phyloP scores from a whole-genome alignment of 2,797 vertebrate species.

The Microcaecilia unicolor region DNA sequence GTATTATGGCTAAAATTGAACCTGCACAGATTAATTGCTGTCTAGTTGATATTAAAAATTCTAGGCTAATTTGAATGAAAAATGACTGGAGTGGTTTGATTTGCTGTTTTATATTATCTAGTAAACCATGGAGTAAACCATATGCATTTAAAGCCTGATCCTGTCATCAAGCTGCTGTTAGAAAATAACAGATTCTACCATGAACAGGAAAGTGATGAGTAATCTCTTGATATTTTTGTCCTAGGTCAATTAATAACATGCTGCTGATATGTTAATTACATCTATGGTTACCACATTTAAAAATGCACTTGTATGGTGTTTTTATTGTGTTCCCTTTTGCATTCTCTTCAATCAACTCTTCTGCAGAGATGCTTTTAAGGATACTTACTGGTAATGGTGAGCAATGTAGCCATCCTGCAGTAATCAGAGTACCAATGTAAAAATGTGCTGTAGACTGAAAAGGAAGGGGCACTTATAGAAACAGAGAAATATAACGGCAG shows the following conservation, averaged over 20 bases:
- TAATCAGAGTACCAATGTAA: constrained; percentile 9
- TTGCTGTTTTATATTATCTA: neutral
- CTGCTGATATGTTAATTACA: constrained; percentile 14
- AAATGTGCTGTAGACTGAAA: neutral
- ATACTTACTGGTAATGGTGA: constrained; percentile 8
- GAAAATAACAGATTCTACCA: constrained; percentile 1
- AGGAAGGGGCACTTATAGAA: too few species aligned
- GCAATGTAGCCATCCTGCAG: constrained; percentile 1
- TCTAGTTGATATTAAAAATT: too few species aligned
- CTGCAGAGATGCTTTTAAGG: constrained; percentile 1
- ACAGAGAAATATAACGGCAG: too few species aligned
- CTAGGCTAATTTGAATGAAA: neutral
- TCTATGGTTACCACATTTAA: constrained; percentile 8
- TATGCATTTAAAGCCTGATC: neutral
- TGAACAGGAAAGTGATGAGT: constrained; percentile 3
- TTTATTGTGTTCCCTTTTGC: neutral
- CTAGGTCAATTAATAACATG: constrained; percentile 7
- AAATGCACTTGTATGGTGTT: constrained; percentile 9
- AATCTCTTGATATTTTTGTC: constrained; percentile 6
- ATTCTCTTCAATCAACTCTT: constrained; percentile 3
- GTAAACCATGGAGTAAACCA: neutral
- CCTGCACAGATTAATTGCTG: too few species aligned
- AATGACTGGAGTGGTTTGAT: neutral
- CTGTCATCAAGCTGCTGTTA: constrained; percentile 6
- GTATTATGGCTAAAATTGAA: too few species aligned